Percentiles rank a stretch among this genome's conserved stretches.
phyloP scores from a whole-genome alignment of 2,888 invertebrate genomes.

The Molorchus minor region DNA sequence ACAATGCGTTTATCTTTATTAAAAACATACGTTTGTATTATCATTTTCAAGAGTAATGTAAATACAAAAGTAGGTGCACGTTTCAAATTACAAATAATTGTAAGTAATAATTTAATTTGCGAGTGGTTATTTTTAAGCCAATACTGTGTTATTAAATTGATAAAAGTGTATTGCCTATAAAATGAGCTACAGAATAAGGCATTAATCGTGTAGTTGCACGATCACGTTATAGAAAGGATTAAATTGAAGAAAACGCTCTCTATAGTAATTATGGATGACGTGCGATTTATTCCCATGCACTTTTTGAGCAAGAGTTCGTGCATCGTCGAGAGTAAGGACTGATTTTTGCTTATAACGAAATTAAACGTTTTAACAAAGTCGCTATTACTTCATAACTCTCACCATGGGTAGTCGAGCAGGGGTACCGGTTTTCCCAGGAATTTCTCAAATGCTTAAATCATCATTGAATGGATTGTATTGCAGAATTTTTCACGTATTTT shows the following conservation, averaged over 20 bases:
- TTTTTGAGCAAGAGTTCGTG: conserved; percentile 25
- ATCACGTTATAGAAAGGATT: conserved; percentile 26
- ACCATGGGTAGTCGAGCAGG: no score
- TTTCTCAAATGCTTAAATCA: no score
- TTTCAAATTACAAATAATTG: conserved; percentile 15
- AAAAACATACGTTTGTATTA: conserved; percentile 6
- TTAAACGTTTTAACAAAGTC: neutral
- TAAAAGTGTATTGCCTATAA: conserved; percentile 12
- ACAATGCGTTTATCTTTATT: conserved; percentile 17
- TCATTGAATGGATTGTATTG: no score
- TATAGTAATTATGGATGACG: conserved; percentile 33
- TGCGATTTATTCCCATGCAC: conserved; percentile 29
- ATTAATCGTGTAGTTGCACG: conserved; percentile 26
- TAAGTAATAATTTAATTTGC: conserved; percentile 18
- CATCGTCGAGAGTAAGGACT: conserved; percentile 13
- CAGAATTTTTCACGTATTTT: no score
- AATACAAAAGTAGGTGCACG: neutral
- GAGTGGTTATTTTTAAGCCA: conserved; percentile 11
- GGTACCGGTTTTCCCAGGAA: no score
- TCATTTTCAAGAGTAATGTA: conserved; percentile 7
- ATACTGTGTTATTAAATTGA: conserved; percentile 20
- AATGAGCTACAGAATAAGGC: conserved; percentile 22
- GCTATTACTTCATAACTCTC: neutral
- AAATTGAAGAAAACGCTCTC: conserved; percentile 24
- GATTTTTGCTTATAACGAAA: conserved; percentile 27